Base-by-base conservation (phyloP, 2,888 invertebrate genomes). In the Atrina japonica region DNA sequence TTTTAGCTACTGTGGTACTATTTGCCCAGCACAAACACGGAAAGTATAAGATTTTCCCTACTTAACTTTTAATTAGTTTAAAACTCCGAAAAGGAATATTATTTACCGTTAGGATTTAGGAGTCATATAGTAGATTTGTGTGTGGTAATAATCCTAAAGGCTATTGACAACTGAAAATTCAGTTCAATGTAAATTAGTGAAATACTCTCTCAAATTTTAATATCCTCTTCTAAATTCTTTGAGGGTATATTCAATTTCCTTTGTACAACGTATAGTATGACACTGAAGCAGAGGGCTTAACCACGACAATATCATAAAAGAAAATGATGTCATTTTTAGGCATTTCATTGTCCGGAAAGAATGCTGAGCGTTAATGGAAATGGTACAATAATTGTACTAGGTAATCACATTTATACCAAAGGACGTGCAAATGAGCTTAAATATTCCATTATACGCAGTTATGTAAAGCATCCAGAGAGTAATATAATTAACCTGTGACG, bases 201-300 rank as follows among this genome's bases (percentile, higher is more conserved):
- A 52, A 52, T 52, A 52, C 25, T 25, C 52, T 52, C 52, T 52
- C 27, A 14, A 11, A 18, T 52, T 52, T 25, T 52, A 18, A 50
- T 61, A 61, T 49, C 61, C 61, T 49, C 61, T 49, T 23, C 30
- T n/a, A 14, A 47, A 61, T 61, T 25, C 61, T 49, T 49, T 61
- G 49, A 49, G 61, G 61, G 25, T 43, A 61, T 61, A 61, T 61
- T 61, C 43, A 61, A 61, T 61, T 61, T 61, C 61, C 61, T 61
- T 30, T 61, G 61, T 61, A 43, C 61, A 61, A 61, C 18, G 49
- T 35, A 35, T 35, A 7, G 11, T 11, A 35, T 11, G 11, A 7
- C 35, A 35, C 5, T 35, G 35, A 35, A 35, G 5, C 29, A 40
- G 49, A 49, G 49, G 61, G 61, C 35, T 61, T 61, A 49, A 49